Evolutionary conservation across 2,113 vertebrate genomes (phyloP), one percentile per base, ranked within the genome.

Genomic region (Procavia capensis): DNA sequence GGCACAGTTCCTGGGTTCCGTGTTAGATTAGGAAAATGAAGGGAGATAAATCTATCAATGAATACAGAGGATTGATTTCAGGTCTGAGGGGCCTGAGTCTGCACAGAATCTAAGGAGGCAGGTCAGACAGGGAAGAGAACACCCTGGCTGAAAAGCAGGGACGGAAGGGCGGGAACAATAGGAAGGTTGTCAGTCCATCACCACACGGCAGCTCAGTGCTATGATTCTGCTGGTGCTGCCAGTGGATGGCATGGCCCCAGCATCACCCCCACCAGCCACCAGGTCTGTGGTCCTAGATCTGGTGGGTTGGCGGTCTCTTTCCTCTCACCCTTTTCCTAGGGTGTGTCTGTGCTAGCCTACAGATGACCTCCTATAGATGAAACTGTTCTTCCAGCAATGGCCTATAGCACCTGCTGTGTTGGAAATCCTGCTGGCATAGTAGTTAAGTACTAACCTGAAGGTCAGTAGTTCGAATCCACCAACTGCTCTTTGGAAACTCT

Each of bases 151-250:
- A 14, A 9, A 34, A 20, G 43, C 20, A 6, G 45, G n/a, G 68
- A 39, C 2, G 0, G 31, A 36, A 25, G 6, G 20, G 17, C 8
- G 13, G 83, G 16, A 11, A 20, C 47, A 34, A 22, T 27, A 61
- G 59, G 25, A 39, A 36, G 61, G 13, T 27, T 25, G 20, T 16
- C 63, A 0, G 8, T 10, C 22, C 34, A 3, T 43, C 24, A 6
- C 5, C 27, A 31, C 25, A 0, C 9, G 7, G 9, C 5, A 20
- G 20, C 1, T 6, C 7, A 25, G 80, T 0, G 16, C 68, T 43
- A 2, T 6, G 36, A 6, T 2, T 22, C 16, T 41, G 80, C 36
- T 3, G 25, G 31, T 4, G 36, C 0, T 16, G 39, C 27, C 36
- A 3, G 41, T 16, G 47, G 79, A 24, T 9, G 25, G 14, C 3